These are phyloP conservation scores for Rhamnusium bicolor DNA, from an alignment of 2,888 invertebrate genomes.

Conservation along the genomic window DNA sequence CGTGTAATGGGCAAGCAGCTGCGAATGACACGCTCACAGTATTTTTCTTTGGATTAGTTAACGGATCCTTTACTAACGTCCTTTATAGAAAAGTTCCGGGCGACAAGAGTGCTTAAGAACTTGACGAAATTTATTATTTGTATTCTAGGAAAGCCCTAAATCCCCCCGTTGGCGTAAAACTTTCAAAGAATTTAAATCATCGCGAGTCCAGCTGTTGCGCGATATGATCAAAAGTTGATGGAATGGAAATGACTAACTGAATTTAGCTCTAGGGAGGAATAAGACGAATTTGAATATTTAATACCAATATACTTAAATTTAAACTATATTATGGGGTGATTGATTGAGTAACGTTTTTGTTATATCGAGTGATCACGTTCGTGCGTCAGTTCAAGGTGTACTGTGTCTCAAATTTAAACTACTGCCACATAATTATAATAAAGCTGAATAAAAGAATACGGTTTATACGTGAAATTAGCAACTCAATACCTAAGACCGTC, in stretches of 20 bases:
- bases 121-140: conserved; percentile 53
- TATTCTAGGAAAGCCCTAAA: conserved; percentile 46
- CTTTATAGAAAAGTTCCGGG: conserved; percentile 30
- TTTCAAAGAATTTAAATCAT: conserved; percentile 58
- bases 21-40: background rate
- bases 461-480: no score
- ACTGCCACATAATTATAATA: no score
- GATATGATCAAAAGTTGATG: conserved; percentile 60
- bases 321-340: conserved; percentile 24
- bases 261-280: conserved; percentile 46
- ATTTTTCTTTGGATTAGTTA: conserved; percentile 23
- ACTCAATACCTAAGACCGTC: no score
- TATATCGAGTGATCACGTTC: background rate
- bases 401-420: no score
- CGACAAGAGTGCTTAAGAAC: conserved; percentile 30
- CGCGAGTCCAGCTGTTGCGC: conserved; percentile 58
- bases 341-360: background rate
- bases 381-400: no score
- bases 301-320: conserved; percentile 48
- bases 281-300: conserved; percentile 51
- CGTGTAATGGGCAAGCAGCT: background rate
- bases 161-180: conserved; percentile 49
- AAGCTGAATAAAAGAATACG: no score
- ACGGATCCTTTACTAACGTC: conserved; percentile 19
- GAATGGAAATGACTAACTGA: conserved; percentile 57